These are phyloP conservation scores for Beris morrisii DNA, from an alignment of 2,888 invertebrate species.

Conservation along the genomic window DNA sequence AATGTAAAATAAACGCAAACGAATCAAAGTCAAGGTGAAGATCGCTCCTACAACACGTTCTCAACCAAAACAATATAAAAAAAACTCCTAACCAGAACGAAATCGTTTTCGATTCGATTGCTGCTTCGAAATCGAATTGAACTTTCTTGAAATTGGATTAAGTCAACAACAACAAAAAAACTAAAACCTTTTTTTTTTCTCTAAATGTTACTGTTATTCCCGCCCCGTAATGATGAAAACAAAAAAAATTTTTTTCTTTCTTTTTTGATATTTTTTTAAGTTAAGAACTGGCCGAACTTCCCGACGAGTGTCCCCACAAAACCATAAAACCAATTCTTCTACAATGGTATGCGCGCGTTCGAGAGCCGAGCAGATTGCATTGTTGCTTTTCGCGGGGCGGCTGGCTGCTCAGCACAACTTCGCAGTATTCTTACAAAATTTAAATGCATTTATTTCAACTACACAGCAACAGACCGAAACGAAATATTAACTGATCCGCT, in stretches of 20 bases:
- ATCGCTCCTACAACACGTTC: too few relatives aligned
- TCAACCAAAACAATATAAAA: too few relatives aligned
- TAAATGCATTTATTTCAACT: too few relatives aligned
- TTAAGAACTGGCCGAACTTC: neutral
- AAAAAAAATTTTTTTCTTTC: slow-evolving; percentile 18
- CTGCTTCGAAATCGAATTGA: neutral
- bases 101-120: slow-evolving; percentile 3
- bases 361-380: too few relatives aligned
- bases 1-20: too few relatives aligned
- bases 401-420: too few relatives aligned
- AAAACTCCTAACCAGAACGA: slow-evolving; percentile 16
- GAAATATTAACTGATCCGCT: neutral
- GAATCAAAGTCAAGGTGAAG: too few relatives aligned
- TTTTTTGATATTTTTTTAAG: slow-evolving; percentile 20
- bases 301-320: too few relatives aligned
- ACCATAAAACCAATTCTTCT: too few relatives aligned
- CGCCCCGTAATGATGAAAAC: neutral
- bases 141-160: slow-evolving; percentile 13
- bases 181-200: slow-evolving; percentile 21
- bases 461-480: neutral
- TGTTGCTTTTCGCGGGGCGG: too few relatives aligned
- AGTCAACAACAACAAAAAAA: slow-evolving; percentile 15
- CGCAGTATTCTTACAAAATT: too few relatives aligned
- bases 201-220: neutral
- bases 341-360: too few relatives aligned